These are phyloP conservation scores for Andrena flavipes DNA, from an alignment of 2,888 invertebrate species.

Conservation along the genomic window DNA sequence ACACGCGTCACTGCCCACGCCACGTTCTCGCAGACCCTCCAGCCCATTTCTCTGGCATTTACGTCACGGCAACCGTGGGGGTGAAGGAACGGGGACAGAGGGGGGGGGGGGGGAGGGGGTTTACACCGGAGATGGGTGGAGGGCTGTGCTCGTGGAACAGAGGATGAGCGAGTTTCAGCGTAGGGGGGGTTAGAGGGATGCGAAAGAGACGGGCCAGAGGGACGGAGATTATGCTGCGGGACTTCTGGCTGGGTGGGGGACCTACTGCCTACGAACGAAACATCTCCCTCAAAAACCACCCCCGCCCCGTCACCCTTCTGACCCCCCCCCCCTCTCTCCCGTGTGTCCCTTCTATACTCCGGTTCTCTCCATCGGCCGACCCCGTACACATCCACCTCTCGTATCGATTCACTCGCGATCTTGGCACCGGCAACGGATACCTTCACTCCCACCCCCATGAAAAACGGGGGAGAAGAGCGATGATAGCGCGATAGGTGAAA, in stretches of 20 bases:
- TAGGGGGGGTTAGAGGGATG: conserved; percentile 51
- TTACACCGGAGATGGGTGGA: conserved; percentile 71
- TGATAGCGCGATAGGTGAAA: conserved; percentile 53
- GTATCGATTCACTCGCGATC: conserved; percentile 77
- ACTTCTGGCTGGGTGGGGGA: conserved; percentile 70
- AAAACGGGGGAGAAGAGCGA: conserved; percentile 16
- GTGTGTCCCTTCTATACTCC: conserved; percentile 70
- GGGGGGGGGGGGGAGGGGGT: too few relatives aligned
- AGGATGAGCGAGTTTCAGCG: conserved; percentile 69
- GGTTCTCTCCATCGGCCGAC: conserved; percentile 59
- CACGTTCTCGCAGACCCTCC: conserved; percentile 73
- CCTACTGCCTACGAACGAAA: conserved; percentile 81
- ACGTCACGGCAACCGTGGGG: conserved; percentile 71
- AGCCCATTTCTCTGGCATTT: conserved; percentile 78
- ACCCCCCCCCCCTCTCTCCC: conserved; percentile 51
- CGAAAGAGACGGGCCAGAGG: conserved; percentile 66
- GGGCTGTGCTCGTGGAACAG: conserved; percentile 62
- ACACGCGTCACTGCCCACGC: conserved; percentile 84
- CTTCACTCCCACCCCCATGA: conserved; percentile 24
- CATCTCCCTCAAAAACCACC: conserved; percentile 82
- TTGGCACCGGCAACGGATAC: conserved; percentile 69
- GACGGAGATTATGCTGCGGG: conserved; percentile 81
- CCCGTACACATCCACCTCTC: conserved; percentile 72
- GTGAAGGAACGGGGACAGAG: conserved; percentile 34
- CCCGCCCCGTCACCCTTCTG: conserved; percentile 62